phyloP scores from a whole-genome alignment of 1,140 invertebrate species.

The Camponotus pennsylvanicus region DNA sequence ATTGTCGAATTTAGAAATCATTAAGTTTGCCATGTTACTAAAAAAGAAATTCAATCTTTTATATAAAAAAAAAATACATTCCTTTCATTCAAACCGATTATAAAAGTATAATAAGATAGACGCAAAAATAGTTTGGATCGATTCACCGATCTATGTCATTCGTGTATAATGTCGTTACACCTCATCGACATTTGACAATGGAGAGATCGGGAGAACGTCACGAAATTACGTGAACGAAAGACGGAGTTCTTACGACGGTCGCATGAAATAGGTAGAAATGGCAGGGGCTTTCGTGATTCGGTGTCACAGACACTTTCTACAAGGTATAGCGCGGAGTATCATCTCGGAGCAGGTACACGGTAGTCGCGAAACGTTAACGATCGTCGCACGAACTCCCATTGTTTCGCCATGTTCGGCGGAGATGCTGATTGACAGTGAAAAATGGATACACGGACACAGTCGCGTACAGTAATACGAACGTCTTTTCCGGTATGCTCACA shows the following conservation, averaged over 20 bases:
- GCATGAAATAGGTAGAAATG: constrained; percentile 35
- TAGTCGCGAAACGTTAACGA: constrained; percentile 68
- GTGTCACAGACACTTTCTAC: constrained; percentile 74
- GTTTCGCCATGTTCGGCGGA: constrained; percentile 50
- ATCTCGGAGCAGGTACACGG: constrained; percentile 61
- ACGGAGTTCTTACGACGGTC: constrained; percentile 26
- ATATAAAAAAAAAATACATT: neutral
- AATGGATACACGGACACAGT: constrained; percentile 21
- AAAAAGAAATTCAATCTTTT: neutral
- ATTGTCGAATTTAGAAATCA: neutral
- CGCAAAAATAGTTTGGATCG: neutral
- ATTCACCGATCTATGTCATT: neutral
- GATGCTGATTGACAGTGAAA: constrained; percentile 48
- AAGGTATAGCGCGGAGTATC: constrained; percentile 52
- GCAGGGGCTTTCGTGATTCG: constrained; percentile 67
- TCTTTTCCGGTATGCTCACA: constrained; percentile 37
- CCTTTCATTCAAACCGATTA: constrained; percentile 16
- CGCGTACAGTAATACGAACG: constrained; percentile 12
- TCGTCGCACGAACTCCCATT: constrained; percentile 72
- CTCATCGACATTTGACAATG: constrained; percentile 5
- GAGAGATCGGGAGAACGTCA: constrained; percentile 57
- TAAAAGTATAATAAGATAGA: constrained; percentile 37
- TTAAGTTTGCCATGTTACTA: neutral
- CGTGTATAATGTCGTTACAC: constrained; percentile 36
- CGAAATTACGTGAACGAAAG: constrained; percentile 69